Percentiles rank a stretch among this genome's conserved stretches.
Conservation (phyloP, 2,113 vertebrate genomes). For the Vulpes lagopus region DNA sequence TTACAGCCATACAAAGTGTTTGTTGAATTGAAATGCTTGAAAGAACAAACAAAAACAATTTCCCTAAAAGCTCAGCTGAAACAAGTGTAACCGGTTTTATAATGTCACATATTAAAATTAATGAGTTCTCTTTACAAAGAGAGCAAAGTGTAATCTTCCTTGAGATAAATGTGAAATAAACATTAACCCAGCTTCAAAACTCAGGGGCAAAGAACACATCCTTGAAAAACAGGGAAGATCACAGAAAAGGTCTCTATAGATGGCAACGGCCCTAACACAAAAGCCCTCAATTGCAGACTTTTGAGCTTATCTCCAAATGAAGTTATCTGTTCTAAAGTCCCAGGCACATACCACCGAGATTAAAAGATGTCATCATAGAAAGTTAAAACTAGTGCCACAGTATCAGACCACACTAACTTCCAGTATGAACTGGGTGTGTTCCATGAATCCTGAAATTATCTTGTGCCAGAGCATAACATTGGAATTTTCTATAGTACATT, state of each 20-base stretch:
- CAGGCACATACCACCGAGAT: background rate
- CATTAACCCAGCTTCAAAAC: conserved; percentile 54
- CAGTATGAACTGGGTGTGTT: background rate
- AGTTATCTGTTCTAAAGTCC: background rate
- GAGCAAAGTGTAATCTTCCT: background rate
- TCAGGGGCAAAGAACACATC: background rate
- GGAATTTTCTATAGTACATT: background rate
- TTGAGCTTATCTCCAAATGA: conserved; percentile 53
- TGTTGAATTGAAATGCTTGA: conserved; percentile 42
- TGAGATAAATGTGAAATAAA: conserved; percentile 47
- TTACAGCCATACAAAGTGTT: background rate
- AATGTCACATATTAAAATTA: conserved; percentile 34
- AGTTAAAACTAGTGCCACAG: background rate
- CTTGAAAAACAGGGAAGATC: conserved; percentile 27
- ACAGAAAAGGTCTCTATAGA: conserved; percentile 41
- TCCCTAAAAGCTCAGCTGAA: conserved; percentile 31
- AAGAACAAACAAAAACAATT: conserved; percentile 60
- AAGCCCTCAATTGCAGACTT: conserved; percentile 12
- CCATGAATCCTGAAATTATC: background rate
- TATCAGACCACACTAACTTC: background rate
- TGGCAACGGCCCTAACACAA: conserved; percentile 5
- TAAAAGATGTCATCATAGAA: background rate
- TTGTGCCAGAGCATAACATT: background rate
- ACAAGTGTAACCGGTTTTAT: conserved; percentile 30
- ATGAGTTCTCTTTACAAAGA: conserved; percentile 29